phyloP scores from a whole-genome alignment of 2,797 vertebrate genomes.

The Onychomys leucogaster region DNA sequence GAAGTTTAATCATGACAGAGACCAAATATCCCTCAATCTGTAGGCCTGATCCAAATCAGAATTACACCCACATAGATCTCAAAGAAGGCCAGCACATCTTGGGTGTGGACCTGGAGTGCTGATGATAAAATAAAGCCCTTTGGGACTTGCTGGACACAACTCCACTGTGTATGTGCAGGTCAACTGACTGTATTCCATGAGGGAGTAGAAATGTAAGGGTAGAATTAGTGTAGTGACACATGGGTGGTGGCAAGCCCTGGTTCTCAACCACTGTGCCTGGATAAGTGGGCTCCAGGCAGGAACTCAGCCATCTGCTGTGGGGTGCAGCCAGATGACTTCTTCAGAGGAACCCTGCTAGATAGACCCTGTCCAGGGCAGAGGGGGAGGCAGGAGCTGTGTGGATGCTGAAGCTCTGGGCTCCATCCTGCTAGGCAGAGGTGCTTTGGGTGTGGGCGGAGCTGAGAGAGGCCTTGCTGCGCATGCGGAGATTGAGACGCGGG shows the following conservation, averaged over 20 bases:
- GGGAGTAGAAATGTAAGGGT: neutral
- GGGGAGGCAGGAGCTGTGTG: fast-evolving
- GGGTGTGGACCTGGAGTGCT: neutral
- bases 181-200: neutral
- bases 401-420: neutral
- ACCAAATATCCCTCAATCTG: neutral
- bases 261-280: neutral
- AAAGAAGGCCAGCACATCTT: neutral
- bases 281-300: neutral
- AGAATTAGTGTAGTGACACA: no score
- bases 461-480: neutral
- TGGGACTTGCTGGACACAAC: neutral
- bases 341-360: neutral
- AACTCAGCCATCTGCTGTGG: neutral
- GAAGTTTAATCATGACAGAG: neutral
- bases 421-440: neutral
- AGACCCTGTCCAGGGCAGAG: neutral
- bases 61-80: no score
- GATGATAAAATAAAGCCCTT: neutral
- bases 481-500: neutral
- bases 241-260: neutral
- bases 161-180: neutral
- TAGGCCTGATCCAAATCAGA: neutral
- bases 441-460: neutral
- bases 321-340: neutral